Conservation (phyloP, 92 coral and sea anemone genomes). For the Umimayanthus kanabou region DNA sequence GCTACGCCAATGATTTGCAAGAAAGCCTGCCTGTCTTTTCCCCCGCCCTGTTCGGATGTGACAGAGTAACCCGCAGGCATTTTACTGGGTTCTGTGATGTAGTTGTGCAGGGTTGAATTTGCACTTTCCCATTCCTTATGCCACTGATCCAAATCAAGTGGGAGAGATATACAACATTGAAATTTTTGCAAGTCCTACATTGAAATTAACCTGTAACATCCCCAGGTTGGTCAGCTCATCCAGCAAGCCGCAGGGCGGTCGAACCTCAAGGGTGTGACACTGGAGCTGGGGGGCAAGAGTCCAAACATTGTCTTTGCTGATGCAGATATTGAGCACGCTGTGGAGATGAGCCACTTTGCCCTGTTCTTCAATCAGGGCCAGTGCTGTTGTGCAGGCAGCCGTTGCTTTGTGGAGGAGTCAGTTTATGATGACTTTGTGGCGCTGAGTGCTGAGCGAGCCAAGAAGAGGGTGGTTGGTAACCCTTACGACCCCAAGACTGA, state of each 20-base stretch:
- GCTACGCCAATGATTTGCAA: too few relatives aligned
- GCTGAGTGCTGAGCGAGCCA: conserved; percentile 78
- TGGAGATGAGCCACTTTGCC: conserved; percentile 85
- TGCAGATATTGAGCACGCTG: conserved; percentile 82
- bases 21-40: too few relatives aligned
- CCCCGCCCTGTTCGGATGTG: too few relatives aligned
- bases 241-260: conserved; percentile 89
- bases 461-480: conserved; percentile 75
- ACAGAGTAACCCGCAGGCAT: too few relatives aligned
- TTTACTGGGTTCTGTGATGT: too few relatives aligned
- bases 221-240: conserved; percentile 77
- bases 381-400: conserved; percentile 95
- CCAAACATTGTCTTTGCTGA: conserved; percentile 95
- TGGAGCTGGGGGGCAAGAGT: conserved; percentile 98
- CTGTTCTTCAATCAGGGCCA: conserved; percentile 98
- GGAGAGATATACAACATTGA: too few relatives aligned
- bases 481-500: conserved; percentile 86
- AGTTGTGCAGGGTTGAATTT: too few relatives aligned
- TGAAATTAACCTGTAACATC: neutral
- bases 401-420: conserved; percentile 88
- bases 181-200: neutral
- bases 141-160: too few relatives aligned
- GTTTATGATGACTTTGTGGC: conserved; percentile 93
- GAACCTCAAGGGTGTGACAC: conserved; percentile 85
- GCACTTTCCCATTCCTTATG: too few relatives aligned